Evolutionary conservation across 2,113 vertebrate genomes (phyloP).

Genomic region (Lanius collurio): DNA sequence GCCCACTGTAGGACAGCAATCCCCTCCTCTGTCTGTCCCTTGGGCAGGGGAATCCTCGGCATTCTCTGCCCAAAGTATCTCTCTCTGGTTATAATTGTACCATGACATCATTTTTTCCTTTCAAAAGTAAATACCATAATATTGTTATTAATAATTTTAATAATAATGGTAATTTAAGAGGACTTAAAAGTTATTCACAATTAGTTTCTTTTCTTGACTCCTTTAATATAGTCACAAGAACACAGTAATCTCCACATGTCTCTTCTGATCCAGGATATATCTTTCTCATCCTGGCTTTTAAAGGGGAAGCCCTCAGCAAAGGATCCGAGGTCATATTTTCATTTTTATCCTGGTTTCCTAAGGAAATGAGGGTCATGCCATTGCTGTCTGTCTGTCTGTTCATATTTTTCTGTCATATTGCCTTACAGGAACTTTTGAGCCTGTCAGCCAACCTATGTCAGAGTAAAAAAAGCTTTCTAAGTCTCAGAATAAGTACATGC

Average conservation of each 20-base stretch:
- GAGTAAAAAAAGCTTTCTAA: not conserved
- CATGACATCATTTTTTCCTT: not conserved
- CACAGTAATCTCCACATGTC: not conserved
- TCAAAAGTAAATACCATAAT: not conserved
- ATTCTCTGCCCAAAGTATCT: not conserved
- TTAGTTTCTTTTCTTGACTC: not conserved
- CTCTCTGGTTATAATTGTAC: not conserved
- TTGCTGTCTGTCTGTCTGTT: conserved; percentile 30
- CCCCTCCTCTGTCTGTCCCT: not conserved
- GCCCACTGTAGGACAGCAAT: not conserved
- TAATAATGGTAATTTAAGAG: not conserved
- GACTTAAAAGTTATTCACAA: not conserved
- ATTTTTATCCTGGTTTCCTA: conserved; percentile 49
- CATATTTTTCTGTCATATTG: conserved; percentile 31
- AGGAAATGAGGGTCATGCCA: conserved; percentile 19
- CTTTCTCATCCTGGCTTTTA: not conserved
- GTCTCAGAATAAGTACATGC: not conserved
- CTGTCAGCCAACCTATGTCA: not conserved
- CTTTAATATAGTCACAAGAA: not conserved
- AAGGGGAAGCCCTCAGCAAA: conserved; percentile 27
- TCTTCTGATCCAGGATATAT: not conserved
- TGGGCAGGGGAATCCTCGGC: not conserved
- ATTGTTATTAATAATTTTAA: not conserved
- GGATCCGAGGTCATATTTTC: conserved; percentile 43
- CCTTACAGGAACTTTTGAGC: conserved; percentile 22